phyloP scores from a whole-genome alignment of 1,140 invertebrate genomes.

The Hylaeus anthracinus region DNA sequence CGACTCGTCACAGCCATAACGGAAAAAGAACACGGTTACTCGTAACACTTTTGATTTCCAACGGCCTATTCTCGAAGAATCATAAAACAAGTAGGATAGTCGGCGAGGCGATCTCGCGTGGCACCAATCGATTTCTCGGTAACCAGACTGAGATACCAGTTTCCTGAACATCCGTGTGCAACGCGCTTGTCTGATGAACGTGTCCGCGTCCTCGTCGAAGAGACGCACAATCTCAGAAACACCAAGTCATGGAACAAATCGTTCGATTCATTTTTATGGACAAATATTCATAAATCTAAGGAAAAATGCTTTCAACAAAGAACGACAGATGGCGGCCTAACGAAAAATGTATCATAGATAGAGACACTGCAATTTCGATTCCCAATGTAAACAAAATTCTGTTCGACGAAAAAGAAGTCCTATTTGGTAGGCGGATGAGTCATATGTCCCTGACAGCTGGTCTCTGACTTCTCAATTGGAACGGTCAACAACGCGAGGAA shows the following conservation, averaged over 20 bases:
- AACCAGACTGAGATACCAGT: slow-evolving; percentile 23
- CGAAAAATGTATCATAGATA: too few species aligned
- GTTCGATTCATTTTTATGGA: too few species aligned
- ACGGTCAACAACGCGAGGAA: slow-evolving; percentile 8
- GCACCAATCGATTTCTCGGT: slow-evolving; percentile 66
- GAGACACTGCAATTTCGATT: too few species aligned
- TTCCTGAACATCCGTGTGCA: neutral
- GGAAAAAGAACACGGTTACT: slow-evolving; percentile 10
- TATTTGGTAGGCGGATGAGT: neutral
- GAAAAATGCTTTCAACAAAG: too few species aligned
- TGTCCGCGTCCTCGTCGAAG: neutral
- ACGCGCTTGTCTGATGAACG: neutral
- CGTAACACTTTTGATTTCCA: slow-evolving; percentile 9
- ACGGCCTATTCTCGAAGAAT: neutral
- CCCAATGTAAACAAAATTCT: too few species aligned
- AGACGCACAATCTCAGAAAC: neutral
- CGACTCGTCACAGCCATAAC: too few species aligned
- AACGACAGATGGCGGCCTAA: too few species aligned
- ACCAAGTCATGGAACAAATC: neutral
- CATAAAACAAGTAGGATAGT: neutral
- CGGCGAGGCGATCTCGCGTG: slow-evolving; percentile 41
- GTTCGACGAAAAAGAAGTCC: neutral
- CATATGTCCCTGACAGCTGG: neutral
- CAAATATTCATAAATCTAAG: too few species aligned
- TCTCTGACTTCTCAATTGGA: neutral